phyloP scores from a whole-genome alignment of 2,113 vertebrate species.

The Romanogobio albipinnatus region DNA sequence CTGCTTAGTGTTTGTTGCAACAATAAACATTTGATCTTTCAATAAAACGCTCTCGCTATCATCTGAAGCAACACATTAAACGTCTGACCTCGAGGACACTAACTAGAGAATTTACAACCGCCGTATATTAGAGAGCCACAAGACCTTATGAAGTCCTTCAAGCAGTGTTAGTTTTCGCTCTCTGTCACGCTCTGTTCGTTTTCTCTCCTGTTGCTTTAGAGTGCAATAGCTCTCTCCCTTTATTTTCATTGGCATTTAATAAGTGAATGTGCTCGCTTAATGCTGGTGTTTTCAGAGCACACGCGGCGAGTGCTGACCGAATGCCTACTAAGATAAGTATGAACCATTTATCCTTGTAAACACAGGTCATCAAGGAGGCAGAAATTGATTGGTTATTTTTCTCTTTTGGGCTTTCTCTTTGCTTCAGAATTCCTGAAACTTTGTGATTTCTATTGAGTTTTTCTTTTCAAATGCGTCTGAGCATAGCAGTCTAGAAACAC shows the following conservation, averaged over 20 bases:
- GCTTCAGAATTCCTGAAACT: constrained; percentile 64
- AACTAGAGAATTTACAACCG: constrained; percentile 76
- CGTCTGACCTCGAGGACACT: constrained; percentile 71
- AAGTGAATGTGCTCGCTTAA: constrained; percentile 73
- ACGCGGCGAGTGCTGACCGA: constrained; percentile 60
- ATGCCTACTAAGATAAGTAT: constrained; percentile 60
- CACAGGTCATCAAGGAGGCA: constrained; percentile 59
- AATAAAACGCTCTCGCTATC: constrained; percentile 69
- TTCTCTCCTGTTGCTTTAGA: constrained; percentile 69
- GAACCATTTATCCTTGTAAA: constrained; percentile 64
- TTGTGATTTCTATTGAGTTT: constrained; percentile 64
- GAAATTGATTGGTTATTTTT: constrained; percentile 72
- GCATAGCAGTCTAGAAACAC: constrained; percentile 32
- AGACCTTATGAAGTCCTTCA: constrained; percentile 75
- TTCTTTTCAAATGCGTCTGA: constrained; percentile 59
- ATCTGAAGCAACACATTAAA: constrained; percentile 72
- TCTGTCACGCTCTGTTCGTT: constrained; percentile 71
- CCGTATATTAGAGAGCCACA: constrained; percentile 75
- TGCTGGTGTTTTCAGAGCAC: constrained; percentile 62
- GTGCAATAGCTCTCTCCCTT: constrained; percentile 71
- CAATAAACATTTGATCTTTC: constrained; percentile 66
- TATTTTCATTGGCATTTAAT: constrained; percentile 78
- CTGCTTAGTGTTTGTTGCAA: constrained; percentile 62
- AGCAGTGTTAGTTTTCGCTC: constrained; percentile 69
- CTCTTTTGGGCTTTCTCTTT: constrained; percentile 66